Percentiles rank a stretch among this genome's conserved stretches.
These are phyloP conservation scores for Acyrthosiphon pisum DNA, from an alignment of 1,140 invertebrate species.

Conservation along the genomic window DNA sequence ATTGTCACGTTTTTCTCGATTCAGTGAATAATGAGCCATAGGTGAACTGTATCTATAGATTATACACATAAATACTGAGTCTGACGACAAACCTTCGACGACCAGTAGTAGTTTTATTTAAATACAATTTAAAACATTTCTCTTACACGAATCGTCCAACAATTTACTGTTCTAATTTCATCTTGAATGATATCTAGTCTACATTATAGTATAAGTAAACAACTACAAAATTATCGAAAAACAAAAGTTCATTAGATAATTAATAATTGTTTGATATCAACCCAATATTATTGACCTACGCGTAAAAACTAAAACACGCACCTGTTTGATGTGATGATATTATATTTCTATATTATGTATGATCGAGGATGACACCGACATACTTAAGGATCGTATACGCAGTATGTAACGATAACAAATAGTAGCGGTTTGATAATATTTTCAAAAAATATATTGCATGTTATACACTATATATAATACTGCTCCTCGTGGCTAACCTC, in stretches of 20 bases:
- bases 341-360: background rate
- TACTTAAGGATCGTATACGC: background rate
- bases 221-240: background rate
- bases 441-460: too few relatives aligned
- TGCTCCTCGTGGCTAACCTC: too few relatives aligned
- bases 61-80: background rate
- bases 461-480: background rate
- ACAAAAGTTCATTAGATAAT: background rate
- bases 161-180: background rate
- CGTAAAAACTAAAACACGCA: background rate
- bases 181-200: background rate
- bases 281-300: too few relatives aligned
- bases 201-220: background rate
- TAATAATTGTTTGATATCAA: background rate
- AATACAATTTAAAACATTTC: background rate
- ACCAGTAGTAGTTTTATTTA: background rate
- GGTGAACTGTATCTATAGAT: background rate
- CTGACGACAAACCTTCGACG: background rate
- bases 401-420: background rate
- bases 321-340: background rate
- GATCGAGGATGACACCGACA: background rate
- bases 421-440: background rate
- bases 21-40: background rate
- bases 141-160: too few relatives aligned
- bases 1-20: background rate